Evolutionary conservation across 2,797 vertebrate species (phyloP).

Genomic region (Hydrocynus forskahlii): DNA sequence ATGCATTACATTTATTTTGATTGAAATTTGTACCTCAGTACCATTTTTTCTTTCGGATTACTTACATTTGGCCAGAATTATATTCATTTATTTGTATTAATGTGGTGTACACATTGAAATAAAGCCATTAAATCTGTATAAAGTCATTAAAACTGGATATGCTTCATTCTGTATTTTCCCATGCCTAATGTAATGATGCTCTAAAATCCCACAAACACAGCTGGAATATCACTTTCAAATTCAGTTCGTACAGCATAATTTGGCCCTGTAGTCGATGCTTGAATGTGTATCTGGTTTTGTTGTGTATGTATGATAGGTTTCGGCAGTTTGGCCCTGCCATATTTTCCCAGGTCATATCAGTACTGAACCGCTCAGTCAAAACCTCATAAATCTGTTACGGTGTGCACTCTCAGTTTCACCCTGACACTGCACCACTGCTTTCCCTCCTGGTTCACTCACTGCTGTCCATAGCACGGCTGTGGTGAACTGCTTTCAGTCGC

Average conservation of each 20-base stretch:
- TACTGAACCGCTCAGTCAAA: slow-evolving; percentile 24
- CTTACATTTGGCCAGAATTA: no score
- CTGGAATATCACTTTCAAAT: neutral
- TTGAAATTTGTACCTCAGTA: no score
- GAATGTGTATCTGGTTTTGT: slow-evolving; percentile 17
- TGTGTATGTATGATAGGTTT: slow-evolving; percentile 1
- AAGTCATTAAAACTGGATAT: no score
- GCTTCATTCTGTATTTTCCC: neutral
- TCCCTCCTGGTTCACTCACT: neutral
- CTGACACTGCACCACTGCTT: slow-evolving; percentile 9
- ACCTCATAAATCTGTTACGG: slow-evolving; percentile 37
- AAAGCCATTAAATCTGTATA: no score
- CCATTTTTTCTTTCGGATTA: no score
- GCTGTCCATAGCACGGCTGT: neutral
- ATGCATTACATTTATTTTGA: neutral
- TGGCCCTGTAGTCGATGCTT: neutral
- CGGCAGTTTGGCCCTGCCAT: slow-evolving; percentile 10
- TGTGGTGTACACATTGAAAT: no score
- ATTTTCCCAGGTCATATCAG: slow-evolving; percentile 15
- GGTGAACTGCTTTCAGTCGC: neutral
- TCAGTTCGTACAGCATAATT: neutral
- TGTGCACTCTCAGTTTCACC: slow-evolving; percentile 17
- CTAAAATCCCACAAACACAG: neutral
- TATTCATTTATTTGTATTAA: no score
- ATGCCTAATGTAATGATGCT: neutral